phyloP scores from a whole-genome alignment of 1,140 invertebrate species.

The Euwallacea fornicatus region DNA sequence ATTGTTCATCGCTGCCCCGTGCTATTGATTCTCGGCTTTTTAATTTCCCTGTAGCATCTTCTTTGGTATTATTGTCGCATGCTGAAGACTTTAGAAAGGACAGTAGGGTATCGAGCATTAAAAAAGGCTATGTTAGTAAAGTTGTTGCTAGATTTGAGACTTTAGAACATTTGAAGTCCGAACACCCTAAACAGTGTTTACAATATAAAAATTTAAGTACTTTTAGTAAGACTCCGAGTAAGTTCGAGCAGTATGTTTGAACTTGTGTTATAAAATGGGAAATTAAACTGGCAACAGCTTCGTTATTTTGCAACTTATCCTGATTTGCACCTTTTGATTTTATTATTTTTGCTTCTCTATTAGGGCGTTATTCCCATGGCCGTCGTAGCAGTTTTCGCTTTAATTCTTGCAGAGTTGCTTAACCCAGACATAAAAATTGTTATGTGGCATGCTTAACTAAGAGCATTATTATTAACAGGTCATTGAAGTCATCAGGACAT shows the following conservation, averaged over 20 bases:
- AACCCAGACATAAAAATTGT: too few species aligned
- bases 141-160: slow-evolving; percentile 19
- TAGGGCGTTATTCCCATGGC: slow-evolving; percentile 12
- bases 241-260: slow-evolving; percentile 24
- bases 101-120: not conserved
- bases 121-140: slow-evolving; percentile 22
- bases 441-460: too few species aligned
- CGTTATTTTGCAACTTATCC: not conserved
- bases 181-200: slow-evolving; percentile 1
- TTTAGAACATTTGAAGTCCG: not conserved
- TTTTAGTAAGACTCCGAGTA: slow-evolving; percentile 19
- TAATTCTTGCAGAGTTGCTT: slow-evolving; percentile 27
- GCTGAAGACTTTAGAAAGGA: not conserved
- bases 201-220: slow-evolving; percentile 14
- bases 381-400: not conserved
- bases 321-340: not conserved
- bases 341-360: slow-evolving; percentile 19
- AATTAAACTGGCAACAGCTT: not conserved
- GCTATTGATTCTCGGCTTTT: slow-evolving; percentile 9
- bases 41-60: slow-evolving; percentile 7
- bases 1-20: slow-evolving; percentile 17
- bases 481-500: too few species aligned
- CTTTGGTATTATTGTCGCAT: not conserved
- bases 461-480: too few species aligned
- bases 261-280: not conserved